phyloP scores from a whole-genome alignment of 2,113 vertebrate genomes.

The Tetraodon nigroviridis region DNA sequence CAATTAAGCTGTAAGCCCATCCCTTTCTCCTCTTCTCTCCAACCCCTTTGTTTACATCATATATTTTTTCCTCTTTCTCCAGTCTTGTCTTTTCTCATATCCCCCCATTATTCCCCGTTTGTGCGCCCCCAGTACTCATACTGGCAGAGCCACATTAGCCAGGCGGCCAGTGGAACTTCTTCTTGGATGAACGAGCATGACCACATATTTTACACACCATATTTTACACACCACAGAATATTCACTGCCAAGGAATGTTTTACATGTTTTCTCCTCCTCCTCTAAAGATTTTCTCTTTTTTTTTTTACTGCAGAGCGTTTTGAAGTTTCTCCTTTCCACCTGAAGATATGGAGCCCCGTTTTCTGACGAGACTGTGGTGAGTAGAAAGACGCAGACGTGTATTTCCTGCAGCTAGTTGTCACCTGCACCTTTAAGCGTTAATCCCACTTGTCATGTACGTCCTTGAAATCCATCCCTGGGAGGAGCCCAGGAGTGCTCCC shows the following conservation, averaged over 20 bases:
- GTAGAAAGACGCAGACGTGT: conserved; percentile 23
- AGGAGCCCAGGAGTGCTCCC: conserved; percentile 38
- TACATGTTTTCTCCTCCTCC: conserved; percentile 21
- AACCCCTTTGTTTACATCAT: conserved; percentile 12
- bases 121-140: conserved; percentile 16
- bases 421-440: conserved; percentile 34
- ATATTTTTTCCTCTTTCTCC: conserved; percentile 10
- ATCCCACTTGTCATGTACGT: conserved; percentile 37
- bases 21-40: conserved; percentile 14
- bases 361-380: conserved; percentile 70
- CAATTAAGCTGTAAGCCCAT: conserved; percentile 53
- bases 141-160: conserved; percentile 17
- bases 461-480: conserved; percentile 54
- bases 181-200: conserved; percentile 34
- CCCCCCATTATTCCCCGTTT: conserved; percentile 10
- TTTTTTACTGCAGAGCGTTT: conserved; percentile 34
- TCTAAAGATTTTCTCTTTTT: conserved; percentile 11
- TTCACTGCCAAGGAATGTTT: conserved; percentile 37
- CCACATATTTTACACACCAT: conserved; percentile 36
- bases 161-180: conserved; percentile 30
- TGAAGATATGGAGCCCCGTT: conserved; percentile 63
- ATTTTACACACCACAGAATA: conserved; percentile 41
- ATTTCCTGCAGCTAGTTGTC: conserved; percentile 30
- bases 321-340: conserved; percentile 40
- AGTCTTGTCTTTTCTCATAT: conserved; percentile 3